phyloP scores from a whole-genome alignment of 2,888 invertebrate genomes.

The Cheiracanthium punctorium region DNA sequence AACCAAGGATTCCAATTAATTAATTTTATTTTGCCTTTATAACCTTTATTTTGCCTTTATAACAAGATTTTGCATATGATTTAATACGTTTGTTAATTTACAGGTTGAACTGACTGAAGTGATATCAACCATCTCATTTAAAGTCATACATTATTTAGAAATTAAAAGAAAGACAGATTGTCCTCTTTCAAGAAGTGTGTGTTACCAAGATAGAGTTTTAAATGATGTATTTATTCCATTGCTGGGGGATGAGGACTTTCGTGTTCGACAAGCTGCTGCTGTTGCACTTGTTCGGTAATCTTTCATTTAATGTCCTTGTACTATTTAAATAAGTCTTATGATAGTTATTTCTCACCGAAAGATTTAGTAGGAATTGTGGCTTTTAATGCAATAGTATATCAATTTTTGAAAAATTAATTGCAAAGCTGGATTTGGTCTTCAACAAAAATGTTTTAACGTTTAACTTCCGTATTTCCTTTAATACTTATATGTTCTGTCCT shows the following conservation, averaged over 20 bases:
- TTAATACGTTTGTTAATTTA: constrained; percentile 68
- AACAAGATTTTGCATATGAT: background rate
- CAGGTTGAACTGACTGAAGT: constrained; percentile 83
- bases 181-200: constrained; percentile 72
- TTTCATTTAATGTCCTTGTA: constrained; percentile 59
- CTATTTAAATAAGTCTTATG: too few relatives aligned
- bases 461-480: too few relatives aligned
- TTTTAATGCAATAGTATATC: too few relatives aligned
- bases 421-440: too few relatives aligned
- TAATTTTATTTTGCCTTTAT: too few relatives aligned
- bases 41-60: too few relatives aligned
- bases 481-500: too few relatives aligned
- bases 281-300: constrained; percentile 82
- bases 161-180: constrained; percentile 19
- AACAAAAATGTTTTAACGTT: too few relatives aligned
- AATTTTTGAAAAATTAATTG: too few relatives aligned
- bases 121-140: constrained; percentile 80
- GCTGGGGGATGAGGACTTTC: constrained; percentile 85
- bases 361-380: too few relatives aligned
- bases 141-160: constrained; percentile 79
- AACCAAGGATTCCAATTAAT: too few relatives aligned
- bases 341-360: too few relatives aligned
- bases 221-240: constrained; percentile 81
- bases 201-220: constrained; percentile 81
- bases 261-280: constrained; percentile 85